Evolutionary conservation across 1,140 invertebrate genomes (phyloP), one percentile per base, ranked within the genome.

Genomic region (Armadillidium nasatum): DNA sequence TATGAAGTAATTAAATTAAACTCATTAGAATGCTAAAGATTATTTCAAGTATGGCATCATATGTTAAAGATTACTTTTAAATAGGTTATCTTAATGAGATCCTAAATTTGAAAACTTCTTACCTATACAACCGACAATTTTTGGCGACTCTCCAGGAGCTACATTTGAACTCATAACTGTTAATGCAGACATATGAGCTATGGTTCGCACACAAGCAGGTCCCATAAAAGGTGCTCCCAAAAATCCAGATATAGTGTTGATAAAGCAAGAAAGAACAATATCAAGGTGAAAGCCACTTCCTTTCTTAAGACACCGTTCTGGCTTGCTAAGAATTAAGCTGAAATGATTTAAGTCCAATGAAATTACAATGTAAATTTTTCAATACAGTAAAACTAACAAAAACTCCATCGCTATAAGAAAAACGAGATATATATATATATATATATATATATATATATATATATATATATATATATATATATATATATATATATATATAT

Each of bases 221-320:
- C 94, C 97, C 85, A 97, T 92, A 93, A 93, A 97, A 0, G 96
- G 95, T 22, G 94, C 90, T 1, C 96, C 96, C 80, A 96, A 89
- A 68, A 95, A 83, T 0, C 92, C 93, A 2, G 73, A 93, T 10
- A 91, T 85, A 1, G 91, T 87, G 82, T 96, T 95, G 82, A 94
- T 87, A 23, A 91, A 82, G 76, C 93, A 93, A 23, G 96, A 88
- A n/a, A 97, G 86, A 0, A 98, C 91, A 81, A 98, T 93, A 85
- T 99, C 96, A 87, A 97, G 89, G 86, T 98, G 95, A 82, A 96
- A 95, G 4, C 96, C 96, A 75, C 91, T 92, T n/a, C 96, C 96
- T 85, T 99, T 97, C 81, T 91, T 89, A 74, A 97, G 84, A 80
- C 93, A 93, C 4, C 95, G 88, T 82, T 98, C 95, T 78, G 95